Evolutionary conservation across 2,113 vertebrate genomes (phyloP).

Genomic region (Solea solea): DNA sequence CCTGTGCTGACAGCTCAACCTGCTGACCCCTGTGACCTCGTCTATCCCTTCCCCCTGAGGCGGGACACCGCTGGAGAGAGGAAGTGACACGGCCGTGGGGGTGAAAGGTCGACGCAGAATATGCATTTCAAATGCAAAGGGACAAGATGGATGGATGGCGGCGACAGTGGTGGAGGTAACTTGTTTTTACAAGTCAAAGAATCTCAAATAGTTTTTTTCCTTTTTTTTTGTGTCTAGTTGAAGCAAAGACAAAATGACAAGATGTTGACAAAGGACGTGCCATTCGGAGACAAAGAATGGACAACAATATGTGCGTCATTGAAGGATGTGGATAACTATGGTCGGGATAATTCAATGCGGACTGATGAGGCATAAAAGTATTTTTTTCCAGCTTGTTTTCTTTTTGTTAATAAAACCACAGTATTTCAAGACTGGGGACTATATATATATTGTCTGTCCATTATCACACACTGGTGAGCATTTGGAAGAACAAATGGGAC

Average conservation of each 20-base stretch:
- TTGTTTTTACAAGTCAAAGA: slow-evolving; percentile 58
- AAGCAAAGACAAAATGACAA: slow-evolving; percentile 1
- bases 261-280: not conserved
- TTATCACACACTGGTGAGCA: not conserved
- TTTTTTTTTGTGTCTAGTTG: slow-evolving; percentile 2
- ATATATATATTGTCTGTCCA: not conserved
- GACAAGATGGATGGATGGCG: slow-evolving; percentile 61
- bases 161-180: slow-evolving; percentile 30
- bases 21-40: slow-evolving; percentile 55
- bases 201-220: slow-evolving; percentile 34
- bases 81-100: slow-evolving; percentile 55
- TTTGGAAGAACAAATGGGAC: not conserved
- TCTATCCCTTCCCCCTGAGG: slow-evolving; percentile 2
- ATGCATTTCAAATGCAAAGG: slow-evolving; percentile 48
- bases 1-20: slow-evolving; percentile 62
- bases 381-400: not conserved
- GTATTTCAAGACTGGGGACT: not conserved
- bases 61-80: slow-evolving; percentile 43
- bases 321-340: not conserved
- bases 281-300: not conserved
- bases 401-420: not conserved
- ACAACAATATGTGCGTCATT: not conserved
- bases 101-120: slow-evolving; percentile 52
- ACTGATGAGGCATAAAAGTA: not conserved
- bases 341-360: not conserved